Evolutionary conservation across 2,888 invertebrate genomes (phyloP), one percentile per base, ranked within the genome.

Genomic region (Bimastos eiseni): DNA sequence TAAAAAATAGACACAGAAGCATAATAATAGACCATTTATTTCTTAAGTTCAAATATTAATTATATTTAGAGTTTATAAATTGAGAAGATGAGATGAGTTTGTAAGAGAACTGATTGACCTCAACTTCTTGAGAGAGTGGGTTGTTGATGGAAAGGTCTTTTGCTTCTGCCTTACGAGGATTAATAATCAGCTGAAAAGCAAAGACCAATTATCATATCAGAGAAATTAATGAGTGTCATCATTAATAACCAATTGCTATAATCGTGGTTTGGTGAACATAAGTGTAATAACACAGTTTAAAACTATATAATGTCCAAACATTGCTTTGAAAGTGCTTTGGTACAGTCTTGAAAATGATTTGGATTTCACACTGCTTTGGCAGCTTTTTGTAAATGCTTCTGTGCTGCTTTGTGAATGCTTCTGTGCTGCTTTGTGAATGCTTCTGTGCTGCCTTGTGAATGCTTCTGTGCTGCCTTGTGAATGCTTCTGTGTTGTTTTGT

Each of bases 41-140:
- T 30, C 13, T 70, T 70, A n/a, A 70, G 13, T n/a, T 11, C n/a
- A 8, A 70, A n/a, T 70, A n/a, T 70, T 70, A n/a, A n/a, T 49
- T 49, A 55, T 3, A 30, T 55, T 24, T 30, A n/a, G 24, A n/a
- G 17, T 8, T n/a, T n/a, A 70, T 30, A 70, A 70, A 70, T n/a
- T n/a, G 70, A 30, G 30, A 70, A n/a, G 0, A 70, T 70, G 30
- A 70, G n/a, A 49, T 49, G 24, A 49, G 21, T 49, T 49, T 2
- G 24, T 49, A 49, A 11, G 49, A 49, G 49, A 49, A 49, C 2
- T 24, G n/a, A n/a, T n/a, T n/a, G 70, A 97, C 97, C 96, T 97
- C 96, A 93, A 96, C 96, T 92, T 96, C 96, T 94, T 97, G 97
- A 21, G 97, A 97, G 13, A 97, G 95, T 0, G 97, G 97, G 95